Evolutionary conservation across 2,797 vertebrate genomes (phyloP).

Genomic region (Falco rusticolus): DNA sequence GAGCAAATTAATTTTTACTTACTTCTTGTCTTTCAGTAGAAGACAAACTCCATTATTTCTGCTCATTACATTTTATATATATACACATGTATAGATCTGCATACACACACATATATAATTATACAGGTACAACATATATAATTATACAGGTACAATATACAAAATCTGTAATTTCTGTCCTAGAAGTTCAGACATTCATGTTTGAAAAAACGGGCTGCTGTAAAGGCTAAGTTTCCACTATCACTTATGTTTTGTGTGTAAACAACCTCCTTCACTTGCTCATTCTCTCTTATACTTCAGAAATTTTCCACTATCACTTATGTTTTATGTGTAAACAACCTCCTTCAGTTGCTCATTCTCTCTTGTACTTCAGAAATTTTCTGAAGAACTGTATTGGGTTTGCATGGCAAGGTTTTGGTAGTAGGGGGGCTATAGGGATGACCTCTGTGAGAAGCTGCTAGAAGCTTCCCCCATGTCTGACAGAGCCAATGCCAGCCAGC

Average conservation of each 20-base stretch:
- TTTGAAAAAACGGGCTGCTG: background rate
- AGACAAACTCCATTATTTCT: background rate
- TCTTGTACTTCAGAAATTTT: background rate
- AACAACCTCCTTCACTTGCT: no score
- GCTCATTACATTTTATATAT: background rate
- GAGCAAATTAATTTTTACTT: background rate
- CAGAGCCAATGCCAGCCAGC: background rate
- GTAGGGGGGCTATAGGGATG: no score
- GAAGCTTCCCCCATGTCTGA: background rate
- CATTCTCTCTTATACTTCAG: no score
- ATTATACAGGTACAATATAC: background rate
- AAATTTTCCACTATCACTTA: no score
- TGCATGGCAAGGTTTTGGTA: background rate
- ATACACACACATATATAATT: background rate
- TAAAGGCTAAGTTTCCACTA: background rate
- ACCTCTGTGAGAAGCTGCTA: background rate
- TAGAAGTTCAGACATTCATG: background rate
- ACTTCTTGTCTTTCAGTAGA: background rate
- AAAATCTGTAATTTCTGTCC: background rate
- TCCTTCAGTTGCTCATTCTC: background rate
- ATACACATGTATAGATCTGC: accelerated
- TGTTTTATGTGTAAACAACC: background rate
- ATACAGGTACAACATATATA: background rate
- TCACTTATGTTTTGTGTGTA: no score
- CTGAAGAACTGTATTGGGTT: background rate